A percentile compares a stretch with the other conserved stretches of the same genome.
Evolutionary conservation across 92 coral and sea anemone species (phyloP).

Genomic region (Paramuricea clavata): DNA sequence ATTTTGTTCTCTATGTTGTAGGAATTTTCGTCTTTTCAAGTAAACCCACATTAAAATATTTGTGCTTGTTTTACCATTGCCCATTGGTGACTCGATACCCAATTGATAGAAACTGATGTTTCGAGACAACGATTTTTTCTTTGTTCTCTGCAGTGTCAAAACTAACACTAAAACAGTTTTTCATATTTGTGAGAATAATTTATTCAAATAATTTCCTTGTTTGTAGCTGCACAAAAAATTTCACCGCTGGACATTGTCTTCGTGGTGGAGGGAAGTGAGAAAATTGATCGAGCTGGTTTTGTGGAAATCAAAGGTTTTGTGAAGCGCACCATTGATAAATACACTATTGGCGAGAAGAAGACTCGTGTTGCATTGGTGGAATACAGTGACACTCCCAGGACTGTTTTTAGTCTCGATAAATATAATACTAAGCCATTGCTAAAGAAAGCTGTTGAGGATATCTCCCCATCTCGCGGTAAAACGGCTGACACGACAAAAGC

Average conservation of each 20-base stretch:
- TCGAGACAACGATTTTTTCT: no score
- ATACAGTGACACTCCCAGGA: slow-evolving; percentile 56
- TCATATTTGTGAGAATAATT: no score
- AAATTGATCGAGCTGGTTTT: slow-evolving; percentile 65
- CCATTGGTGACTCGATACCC: no score
- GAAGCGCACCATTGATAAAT: slow-evolving; percentile 64
- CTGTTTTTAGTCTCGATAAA: slow-evolving; percentile 57
- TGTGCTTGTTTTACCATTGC: no score
- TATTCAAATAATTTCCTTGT: background rate
- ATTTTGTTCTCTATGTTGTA: background rate
- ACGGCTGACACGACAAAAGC: slow-evolving; percentile 66
- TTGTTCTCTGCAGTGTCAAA: no score
- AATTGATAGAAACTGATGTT: no score
- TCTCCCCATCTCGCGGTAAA: slow-evolving; percentile 67
- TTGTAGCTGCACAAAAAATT: slow-evolving; percentile 22
- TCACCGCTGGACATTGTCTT: slow-evolving; percentile 73
- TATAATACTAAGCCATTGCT: slow-evolving; percentile 63
- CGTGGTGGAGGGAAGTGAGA: slow-evolving; percentile 75
- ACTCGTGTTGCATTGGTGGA: slow-evolving; percentile 67
- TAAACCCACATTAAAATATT: no score
- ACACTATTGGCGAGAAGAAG: slow-evolving; percentile 55
- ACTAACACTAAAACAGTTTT: no score
- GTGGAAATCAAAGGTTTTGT: slow-evolving; percentile 76
- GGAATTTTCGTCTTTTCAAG: slow-evolving; percentile 21
- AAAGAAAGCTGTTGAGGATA: slow-evolving; percentile 55